Evolutionary conservation across 2,888 invertebrate species (phyloP).

Genomic region (Zygothrica quintamaculata): DNA sequence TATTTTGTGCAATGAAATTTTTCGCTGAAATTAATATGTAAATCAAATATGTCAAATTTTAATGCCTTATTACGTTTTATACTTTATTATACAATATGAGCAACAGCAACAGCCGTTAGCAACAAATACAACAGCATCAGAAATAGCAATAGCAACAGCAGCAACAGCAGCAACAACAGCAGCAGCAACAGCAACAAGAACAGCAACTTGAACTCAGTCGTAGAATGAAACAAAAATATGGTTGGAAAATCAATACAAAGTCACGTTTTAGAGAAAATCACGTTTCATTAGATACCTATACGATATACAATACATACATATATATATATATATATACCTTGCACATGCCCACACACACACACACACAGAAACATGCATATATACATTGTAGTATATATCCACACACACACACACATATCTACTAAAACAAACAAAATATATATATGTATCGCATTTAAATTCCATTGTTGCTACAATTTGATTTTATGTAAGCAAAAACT

Average conservation of each 20-base stretch:
- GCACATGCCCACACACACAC: slow-evolving; percentile 28
- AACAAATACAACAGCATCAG: slow-evolving; percentile 40
- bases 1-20: too few relatives aligned
- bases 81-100: slow-evolving; percentile 52
- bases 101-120: slow-evolving; percentile 16
- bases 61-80: slow-evolving; percentile 30
- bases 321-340: slow-evolving; percentile 28
- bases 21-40: too few relatives aligned
- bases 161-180: slow-evolving; percentile 21
- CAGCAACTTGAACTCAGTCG: slow-evolving; percentile 61
- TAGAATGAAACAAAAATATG: slow-evolving; percentile 71
- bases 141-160: slow-evolving; percentile 35
- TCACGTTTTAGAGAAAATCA: slow-evolving; percentile 84
- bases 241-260: slow-evolving; percentile 83
- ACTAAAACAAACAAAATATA: not conserved
- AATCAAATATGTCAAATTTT: slow-evolving; percentile 6
- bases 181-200: slow-evolving; percentile 33
- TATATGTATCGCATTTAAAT: slow-evolving; percentile 58
- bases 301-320: slow-evolving; percentile 20
- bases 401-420: slow-evolving; percentile 21
- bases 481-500: slow-evolving; percentile 63
- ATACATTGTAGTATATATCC: slow-evolving; percentile 29
- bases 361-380: slow-evolving; percentile 21
- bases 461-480: slow-evolving; percentile 65
- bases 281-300: slow-evolving; percentile 81